Base-by-base conservation (phyloP, 2,113 vertebrate genomes). In the Orthochromis malagaraziensis region DNA sequence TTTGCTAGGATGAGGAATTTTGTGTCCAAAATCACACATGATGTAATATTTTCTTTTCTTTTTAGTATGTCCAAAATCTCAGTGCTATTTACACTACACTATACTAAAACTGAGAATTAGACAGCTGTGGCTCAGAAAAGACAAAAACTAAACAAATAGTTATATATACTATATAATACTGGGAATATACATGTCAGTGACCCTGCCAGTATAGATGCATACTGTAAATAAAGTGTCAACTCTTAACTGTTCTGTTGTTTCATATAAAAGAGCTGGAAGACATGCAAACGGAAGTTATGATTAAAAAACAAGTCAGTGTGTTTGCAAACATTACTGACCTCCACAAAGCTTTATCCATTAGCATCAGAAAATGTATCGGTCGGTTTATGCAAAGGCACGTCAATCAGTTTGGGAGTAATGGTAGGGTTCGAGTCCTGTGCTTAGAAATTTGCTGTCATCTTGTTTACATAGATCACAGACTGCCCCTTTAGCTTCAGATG, bases 401-500 rank as follows among this genome's bases (percentile, higher is more conserved):
- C 84, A 68, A 1, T 88, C 80, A 85, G 7, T 86, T 73, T 7
- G 33, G 11, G 10, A 70, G 51, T 17, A 79, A 81, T 29, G 14
- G 77, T 6, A 33, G 31, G 26, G 57, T 70, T 90, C 11, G 40
- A 13, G 55, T 47, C 40, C 51, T 21, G 49, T 6, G 24, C 79
- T 87, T 87, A 88, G 79, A 87, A 86, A 82, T 65, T 6, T 45
- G 21, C 81, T 57, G 82, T 82, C 65, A 57, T 47, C 83, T 82
- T 91, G 84, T 89, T 86, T 87, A 51, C 40, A 80, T 17, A 73
- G 42, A 75, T 87, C 79, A 63, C 26, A 80, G 53, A 40, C 82
- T 80, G 82, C 33, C 87, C 77, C 90, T 92, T 87, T 87, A 85
- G 85, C 89, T 85, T 86, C 91, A 87, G 88, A 91, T 85, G 85